phyloP scores from a whole-genome alignment of 1,140 invertebrate species.

The Apis mellifera region DNA sequence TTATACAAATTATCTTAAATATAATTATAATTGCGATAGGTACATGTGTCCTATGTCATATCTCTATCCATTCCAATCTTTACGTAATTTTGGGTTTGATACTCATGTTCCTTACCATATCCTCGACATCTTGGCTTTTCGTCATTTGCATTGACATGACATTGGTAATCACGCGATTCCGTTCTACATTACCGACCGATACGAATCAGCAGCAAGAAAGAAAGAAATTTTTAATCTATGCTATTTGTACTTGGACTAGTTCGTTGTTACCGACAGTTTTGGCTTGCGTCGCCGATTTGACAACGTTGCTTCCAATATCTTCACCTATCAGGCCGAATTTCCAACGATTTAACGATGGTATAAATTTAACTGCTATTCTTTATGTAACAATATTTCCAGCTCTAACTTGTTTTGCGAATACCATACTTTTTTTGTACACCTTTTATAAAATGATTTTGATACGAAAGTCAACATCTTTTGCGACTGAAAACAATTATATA shows the following conservation, averaged over 20 bases:
- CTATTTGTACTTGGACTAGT: conserved; percentile 53
- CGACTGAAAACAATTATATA: conserved; percentile 37
- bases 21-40: conserved; percentile 58
- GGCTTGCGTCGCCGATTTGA: conserved; percentile 62
- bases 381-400: conserved; percentile 65
- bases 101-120: conserved; percentile 66
- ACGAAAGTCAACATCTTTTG: conserved; percentile 52
- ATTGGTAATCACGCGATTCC: conserved; percentile 70
- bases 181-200: conserved; percentile 58
- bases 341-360: conserved; percentile 50
- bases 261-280: conserved; percentile 59
- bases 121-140: conserved; percentile 67
- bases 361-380: conserved; percentile 62
- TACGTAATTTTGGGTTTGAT: conserved; percentile 61
- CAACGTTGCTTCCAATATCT: conserved; percentile 62
- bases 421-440: conserved; percentile 69
- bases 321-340: conserved; percentile 70
- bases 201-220: conserved; percentile 53
- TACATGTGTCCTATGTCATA: conserved; percentile 63
- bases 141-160: conserved; percentile 73
- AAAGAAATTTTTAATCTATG: conserved; percentile 68
- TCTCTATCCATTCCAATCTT: conserved; percentile 8
- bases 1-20: conserved; percentile 60
- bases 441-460: conserved; percentile 61
- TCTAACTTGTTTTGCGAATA: conserved; percentile 59